Conservation (phyloP, 2,797 vertebrate species). For the Luscinia luscinia region DNA sequence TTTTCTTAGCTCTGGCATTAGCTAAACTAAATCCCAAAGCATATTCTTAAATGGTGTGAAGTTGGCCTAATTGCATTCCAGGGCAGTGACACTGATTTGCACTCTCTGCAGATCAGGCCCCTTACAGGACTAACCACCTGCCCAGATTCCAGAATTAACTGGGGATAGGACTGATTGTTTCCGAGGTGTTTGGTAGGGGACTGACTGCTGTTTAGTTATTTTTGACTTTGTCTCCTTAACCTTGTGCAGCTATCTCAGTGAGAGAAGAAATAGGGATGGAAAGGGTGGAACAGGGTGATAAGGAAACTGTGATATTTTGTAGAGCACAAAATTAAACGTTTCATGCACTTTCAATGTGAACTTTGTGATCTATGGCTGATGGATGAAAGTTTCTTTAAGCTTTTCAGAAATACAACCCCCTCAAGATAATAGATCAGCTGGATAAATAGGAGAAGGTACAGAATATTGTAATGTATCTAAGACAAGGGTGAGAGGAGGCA, state of each 20-base stretch:
- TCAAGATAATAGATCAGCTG: constrained; percentile 5
- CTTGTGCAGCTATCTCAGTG: constrained; percentile 13
- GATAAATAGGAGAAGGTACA: background rate
- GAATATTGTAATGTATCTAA: background rate
- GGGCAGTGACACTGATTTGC: background rate
- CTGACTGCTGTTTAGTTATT: background rate
- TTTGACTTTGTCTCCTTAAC: constrained; percentile 14
- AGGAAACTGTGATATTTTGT: constrained; percentile 3
- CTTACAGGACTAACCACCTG: constrained; percentile 35
- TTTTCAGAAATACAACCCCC: constrained; percentile 22
- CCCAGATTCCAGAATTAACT: constrained; percentile 53
- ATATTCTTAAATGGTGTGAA: background rate
- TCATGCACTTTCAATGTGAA: constrained; percentile 32
- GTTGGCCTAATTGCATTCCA: background rate
- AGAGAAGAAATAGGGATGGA: background rate
- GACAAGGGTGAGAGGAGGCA: background rate
- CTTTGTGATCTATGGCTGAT: background rate
- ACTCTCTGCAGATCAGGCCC: background rate
- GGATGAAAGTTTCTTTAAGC: background rate
- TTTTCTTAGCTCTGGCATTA: constrained; percentile 10
- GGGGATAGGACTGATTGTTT: constrained; percentile 37
- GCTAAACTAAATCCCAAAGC: constrained; percentile 25
- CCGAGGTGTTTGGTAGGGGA: background rate
- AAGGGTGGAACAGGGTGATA: background rate
- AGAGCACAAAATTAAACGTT: constrained; percentile 52